phyloP scores from a whole-genome alignment of 1,140 invertebrate species.

The Littorina saxatilis region DNA sequence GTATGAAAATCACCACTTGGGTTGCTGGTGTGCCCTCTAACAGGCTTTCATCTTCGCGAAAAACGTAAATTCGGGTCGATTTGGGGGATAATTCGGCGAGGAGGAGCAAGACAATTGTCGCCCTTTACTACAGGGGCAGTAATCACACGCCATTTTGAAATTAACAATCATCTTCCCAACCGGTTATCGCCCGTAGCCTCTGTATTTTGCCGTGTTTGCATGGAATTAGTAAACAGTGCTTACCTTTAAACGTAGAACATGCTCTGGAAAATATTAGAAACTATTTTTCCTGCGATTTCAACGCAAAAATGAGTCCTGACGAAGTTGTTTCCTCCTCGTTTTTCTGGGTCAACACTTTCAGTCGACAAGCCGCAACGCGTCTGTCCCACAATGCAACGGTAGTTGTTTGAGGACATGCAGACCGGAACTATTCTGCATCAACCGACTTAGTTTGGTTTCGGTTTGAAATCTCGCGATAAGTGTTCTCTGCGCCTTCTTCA shows the following conservation, averaged over 20 bases:
- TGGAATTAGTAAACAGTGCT: background rate
- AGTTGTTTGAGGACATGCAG: background rate
- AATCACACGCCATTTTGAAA: slow-evolving; percentile 48
- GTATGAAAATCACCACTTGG: background rate
- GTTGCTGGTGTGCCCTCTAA: background rate
- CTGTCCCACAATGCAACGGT: slow-evolving; percentile 34
- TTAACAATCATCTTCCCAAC: slow-evolving; percentile 17
- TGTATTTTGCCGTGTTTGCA: background rate
- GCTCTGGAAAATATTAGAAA: slow-evolving; percentile 8
- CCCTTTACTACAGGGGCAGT: slow-evolving; percentile 44
- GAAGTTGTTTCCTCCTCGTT: background rate
- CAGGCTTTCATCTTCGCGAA: background rate
- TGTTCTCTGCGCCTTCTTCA: no score
- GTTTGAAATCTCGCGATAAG: slow-evolving; percentile 2
- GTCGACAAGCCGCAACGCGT: slow-evolving; percentile 38
- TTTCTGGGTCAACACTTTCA: slow-evolving; percentile 34
- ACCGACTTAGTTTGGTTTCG: background rate
- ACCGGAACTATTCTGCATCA: background rate
- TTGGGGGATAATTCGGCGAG: slow-evolving; percentile 40
- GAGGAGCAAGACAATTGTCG: slow-evolving; percentile 41
- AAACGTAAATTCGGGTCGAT: slow-evolving; percentile 17
- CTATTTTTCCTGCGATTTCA: background rate
- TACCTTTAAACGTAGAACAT: slow-evolving; percentile 3
- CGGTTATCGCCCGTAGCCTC: slow-evolving; percentile 46
- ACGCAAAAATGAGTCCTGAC: background rate